Conservation (phyloP, 2,888 invertebrate species). For the Megaustenia siamemsis region DNA sequence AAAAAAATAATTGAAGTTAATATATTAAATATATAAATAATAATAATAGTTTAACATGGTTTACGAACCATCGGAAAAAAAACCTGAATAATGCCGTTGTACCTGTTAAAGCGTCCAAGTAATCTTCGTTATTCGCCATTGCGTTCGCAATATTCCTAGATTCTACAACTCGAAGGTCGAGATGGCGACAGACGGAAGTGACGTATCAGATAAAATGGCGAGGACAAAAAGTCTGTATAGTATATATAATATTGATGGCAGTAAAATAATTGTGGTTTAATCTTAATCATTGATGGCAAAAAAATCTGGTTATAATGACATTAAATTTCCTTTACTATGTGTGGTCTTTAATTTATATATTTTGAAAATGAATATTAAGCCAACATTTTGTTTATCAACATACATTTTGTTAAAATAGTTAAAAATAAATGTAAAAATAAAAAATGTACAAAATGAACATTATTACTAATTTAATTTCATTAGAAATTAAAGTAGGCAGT, state of each 20-base stretch:
- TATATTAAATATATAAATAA: not conserved
- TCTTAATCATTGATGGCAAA: no score
- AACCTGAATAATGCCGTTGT: slow-evolving; percentile 38
- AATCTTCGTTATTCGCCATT: slow-evolving; percentile 77
- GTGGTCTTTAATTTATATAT: no score
- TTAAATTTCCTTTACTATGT: no score
- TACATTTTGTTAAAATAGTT: no score
- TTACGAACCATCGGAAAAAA: not conserved
- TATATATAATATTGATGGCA: not conserved
- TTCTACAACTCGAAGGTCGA: slow-evolving; percentile 63
- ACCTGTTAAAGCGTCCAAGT: slow-evolving; percentile 73
- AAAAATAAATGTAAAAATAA: no score
- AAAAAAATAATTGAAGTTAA: slow-evolving; percentile 54
- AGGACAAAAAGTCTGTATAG: not conserved
- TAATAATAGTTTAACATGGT: not conserved
- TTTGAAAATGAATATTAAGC: no score
- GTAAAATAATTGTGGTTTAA: no score
- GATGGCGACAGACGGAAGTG: slow-evolving; percentile 67
- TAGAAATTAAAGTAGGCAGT: no score
- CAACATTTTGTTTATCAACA: no score
- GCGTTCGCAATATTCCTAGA: slow-evolving; percentile 48
- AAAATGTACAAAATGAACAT: no score
- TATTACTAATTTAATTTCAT: no score
- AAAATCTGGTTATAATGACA: no score
- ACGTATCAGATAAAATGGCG: slow-evolving; percentile 54